Conservation (phyloP, 2,113 vertebrate species). For the Scalopus aquaticus region DNA sequence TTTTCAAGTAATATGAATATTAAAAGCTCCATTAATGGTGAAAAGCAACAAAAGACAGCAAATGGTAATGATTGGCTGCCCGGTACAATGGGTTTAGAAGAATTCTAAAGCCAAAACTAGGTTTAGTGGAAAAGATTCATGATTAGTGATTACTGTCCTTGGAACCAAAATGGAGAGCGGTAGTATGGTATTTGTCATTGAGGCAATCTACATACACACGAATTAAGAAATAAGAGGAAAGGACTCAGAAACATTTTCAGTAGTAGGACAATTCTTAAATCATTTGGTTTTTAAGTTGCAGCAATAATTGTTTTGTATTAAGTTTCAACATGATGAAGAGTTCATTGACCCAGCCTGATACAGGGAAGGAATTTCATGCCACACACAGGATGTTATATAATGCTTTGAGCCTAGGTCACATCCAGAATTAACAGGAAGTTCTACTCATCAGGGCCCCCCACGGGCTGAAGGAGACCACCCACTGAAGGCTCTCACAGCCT, state of each 20-base stretch:
- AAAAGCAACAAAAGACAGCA: background rate
- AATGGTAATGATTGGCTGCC: background rate
- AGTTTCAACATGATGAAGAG: background rate
- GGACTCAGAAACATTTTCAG: background rate
- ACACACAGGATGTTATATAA: background rate
- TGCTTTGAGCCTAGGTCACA: background rate
- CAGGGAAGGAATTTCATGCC: background rate
- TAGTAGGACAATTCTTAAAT: background rate
- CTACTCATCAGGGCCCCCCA: background rate
- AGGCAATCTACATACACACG: background rate
- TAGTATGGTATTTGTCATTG: background rate
- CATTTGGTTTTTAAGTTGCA: background rate
- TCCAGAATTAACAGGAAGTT: slow-evolving; percentile 4
- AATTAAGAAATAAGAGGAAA: background rate
- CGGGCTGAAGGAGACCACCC: background rate
- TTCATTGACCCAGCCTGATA: background rate
- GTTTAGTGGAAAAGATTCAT: background rate
- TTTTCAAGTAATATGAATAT: slow-evolving; percentile 2
- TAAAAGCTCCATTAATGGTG: background rate
- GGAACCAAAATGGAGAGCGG: background rate
- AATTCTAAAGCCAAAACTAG: slow-evolving; percentile 19
- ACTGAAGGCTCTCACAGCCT: background rate
- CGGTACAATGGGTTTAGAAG: background rate
- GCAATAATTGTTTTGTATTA: background rate
- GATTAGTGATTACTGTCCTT: background rate